These are phyloP conservation scores for Misgurnus mizolepis DNA, from an alignment of 2,113 vertebrate species.

Conservation along the genomic window DNA sequence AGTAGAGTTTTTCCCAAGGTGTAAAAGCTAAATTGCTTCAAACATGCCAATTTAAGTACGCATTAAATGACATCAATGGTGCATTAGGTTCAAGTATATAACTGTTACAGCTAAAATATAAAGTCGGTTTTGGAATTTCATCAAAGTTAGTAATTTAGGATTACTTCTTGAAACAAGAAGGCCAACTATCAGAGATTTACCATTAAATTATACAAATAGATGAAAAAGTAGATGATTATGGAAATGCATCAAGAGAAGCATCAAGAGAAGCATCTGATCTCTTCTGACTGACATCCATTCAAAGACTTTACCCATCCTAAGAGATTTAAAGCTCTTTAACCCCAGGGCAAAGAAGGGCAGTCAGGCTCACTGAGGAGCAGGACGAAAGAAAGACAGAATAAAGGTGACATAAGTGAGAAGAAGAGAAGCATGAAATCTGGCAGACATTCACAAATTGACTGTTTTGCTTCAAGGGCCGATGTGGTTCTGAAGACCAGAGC, in stretches of 20 bases:
- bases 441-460: slow-evolving; percentile 57
- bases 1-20: not conserved
- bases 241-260: slow-evolving; percentile 37
- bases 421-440: slow-evolving; percentile 62
- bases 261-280: slow-evolving; percentile 21
- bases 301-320: slow-evolving; percentile 53
- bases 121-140: not conserved
- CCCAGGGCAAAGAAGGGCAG: slow-evolving; percentile 60
- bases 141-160: too few species aligned
- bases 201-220: not conserved
- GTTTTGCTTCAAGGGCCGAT: slow-evolving; percentile 31
- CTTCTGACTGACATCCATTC: slow-evolving; percentile 37
- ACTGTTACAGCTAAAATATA: not conserved
- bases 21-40: not conserved
- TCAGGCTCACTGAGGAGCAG: slow-evolving; percentile 51
- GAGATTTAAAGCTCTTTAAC: slow-evolving; percentile 60
- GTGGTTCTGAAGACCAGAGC: slow-evolving; percentile 11
- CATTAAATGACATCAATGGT: not conserved
- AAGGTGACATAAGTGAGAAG: slow-evolving; percentile 61
- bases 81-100: not conserved
- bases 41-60: not conserved
- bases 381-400: slow-evolving; percentile 66
- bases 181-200: not conserved
- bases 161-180: not conserved
- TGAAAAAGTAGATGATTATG: not conserved